These are phyloP conservation scores for Bombus superbus DNA, from an alignment of 1,140 invertebrate genomes.

Conservation along the genomic window DNA sequence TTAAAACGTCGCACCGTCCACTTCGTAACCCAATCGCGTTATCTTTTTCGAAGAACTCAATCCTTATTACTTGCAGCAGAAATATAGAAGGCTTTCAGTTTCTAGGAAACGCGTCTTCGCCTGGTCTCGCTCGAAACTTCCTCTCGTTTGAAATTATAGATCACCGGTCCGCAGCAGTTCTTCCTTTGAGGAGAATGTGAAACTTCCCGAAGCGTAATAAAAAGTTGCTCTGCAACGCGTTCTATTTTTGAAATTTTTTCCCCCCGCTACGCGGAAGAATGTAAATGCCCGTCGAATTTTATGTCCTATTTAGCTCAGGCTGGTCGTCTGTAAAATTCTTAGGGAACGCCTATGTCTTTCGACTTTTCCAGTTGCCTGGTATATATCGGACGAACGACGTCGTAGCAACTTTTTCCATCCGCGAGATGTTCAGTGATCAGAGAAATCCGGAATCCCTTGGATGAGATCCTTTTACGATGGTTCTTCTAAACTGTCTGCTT, in stretches of 20 bases:
- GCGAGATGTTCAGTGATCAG: neutral
- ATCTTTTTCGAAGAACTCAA: neutral
- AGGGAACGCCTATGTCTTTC: too few species aligned
- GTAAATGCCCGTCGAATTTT: conserved; percentile 54
- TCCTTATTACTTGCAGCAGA: conserved; percentile 13
- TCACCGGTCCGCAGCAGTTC: conserved; percentile 15
- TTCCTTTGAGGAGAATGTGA: conserved; percentile 45
- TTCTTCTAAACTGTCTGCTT: too few species aligned
- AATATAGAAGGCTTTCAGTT: conserved; percentile 36
- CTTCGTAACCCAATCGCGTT: neutral
- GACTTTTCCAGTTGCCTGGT: neutral
- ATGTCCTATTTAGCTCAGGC: conserved; percentile 6
- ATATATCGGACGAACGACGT: neutral
- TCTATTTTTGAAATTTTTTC: conserved; percentile 28
- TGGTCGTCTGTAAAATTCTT: conserved; percentile 25
- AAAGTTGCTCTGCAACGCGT: conserved; percentile 35
- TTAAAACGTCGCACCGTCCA: neutral
- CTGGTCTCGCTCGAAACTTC: conserved; percentile 35
- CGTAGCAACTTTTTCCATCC: neutral
- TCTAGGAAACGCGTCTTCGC: neutral
- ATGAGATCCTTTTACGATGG: neutral
- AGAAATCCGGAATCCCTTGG: neutral
- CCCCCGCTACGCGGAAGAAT: conserved; percentile 21
- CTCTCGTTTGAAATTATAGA: conserved; percentile 47
- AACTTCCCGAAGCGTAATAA: conserved; percentile 57